These are phyloP conservation scores for Epinotia demarniana DNA, from an alignment of 2,888 invertebrate genomes.

Conservation along the genomic window DNA sequence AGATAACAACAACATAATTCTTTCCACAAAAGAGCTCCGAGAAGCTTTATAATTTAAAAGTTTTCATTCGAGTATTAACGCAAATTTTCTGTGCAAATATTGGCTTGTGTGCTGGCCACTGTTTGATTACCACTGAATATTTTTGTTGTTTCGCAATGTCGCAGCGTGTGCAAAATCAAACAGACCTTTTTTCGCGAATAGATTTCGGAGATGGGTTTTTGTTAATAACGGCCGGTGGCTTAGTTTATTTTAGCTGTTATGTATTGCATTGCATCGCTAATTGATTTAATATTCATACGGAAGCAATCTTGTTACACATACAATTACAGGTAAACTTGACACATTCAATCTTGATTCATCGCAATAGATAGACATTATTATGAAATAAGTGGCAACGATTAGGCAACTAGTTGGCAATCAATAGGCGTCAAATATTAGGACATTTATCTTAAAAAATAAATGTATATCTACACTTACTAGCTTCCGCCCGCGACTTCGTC, in stretches of 20 bases:
- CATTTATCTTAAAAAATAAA: too few relatives aligned
- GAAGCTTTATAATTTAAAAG: slow-evolving; percentile 57
- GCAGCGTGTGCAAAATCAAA: slow-evolving; percentile 36
- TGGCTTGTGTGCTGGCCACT: slow-evolving; percentile 60
- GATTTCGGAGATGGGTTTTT: slow-evolving; percentile 37
- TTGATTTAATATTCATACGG: too few relatives aligned
- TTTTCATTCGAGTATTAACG: slow-evolving; percentile 58
- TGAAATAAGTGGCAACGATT: too few relatives aligned
- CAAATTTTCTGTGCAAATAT: slow-evolving; percentile 67
- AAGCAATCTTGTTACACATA: too few relatives aligned
- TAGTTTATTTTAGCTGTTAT: slow-evolving; percentile 19
- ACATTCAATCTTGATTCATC: too few relatives aligned
- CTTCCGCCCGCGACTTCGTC: too few relatives aligned
- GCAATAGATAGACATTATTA: too few relatives aligned
- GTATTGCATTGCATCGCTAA: slow-evolving; percentile 8
- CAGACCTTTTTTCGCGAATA: slow-evolving; percentile 40
- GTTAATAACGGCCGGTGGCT: slow-evolving; percentile 32
- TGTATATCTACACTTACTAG: too few relatives aligned
- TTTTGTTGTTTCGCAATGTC: slow-evolving; percentile 63
- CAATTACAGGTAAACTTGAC: too few relatives aligned
- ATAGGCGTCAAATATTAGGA: too few relatives aligned
- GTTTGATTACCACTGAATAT: slow-evolving; percentile 70
- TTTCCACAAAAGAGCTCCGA: slow-evolving; percentile 52
- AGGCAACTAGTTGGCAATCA: too few relatives aligned
- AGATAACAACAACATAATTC: slow-evolving; percentile 49